A percentile compares a stretch with the other conserved stretches of the same genome.
Conservation (phyloP, 2,113 vertebrate species). For the Hoplias malabaricus region DNA sequence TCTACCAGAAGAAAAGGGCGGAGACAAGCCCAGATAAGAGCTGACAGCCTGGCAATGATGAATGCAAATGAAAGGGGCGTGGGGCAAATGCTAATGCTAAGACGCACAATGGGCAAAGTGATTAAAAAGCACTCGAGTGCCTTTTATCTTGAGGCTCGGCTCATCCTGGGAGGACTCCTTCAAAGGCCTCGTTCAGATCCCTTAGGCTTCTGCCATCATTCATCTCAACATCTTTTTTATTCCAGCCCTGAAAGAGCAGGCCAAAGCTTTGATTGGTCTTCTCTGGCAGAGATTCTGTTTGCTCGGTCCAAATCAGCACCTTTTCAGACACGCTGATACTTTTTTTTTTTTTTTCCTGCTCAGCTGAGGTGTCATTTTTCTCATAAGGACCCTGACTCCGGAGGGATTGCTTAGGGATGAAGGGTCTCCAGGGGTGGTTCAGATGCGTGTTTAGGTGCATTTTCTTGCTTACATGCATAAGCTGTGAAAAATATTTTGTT, state of each 20-base stretch:
- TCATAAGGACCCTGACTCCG: not conserved
- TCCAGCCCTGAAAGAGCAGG: constrained; percentile 30
- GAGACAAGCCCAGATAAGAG: constrained; percentile 58
- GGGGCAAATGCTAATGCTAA: constrained; percentile 65
- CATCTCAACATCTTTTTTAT: constrained; percentile 49
- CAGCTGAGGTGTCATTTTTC: not conserved
- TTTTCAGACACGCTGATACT: not conserved
- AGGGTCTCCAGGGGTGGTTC: not conserved
- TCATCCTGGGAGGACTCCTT: constrained; percentile 54
- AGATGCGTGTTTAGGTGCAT: not conserved
- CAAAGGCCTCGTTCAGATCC: constrained; percentile 48
- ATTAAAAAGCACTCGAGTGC: constrained; percentile 66
- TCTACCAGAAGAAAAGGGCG: constrained; percentile 35
- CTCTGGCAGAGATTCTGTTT: constrained; percentile 30
- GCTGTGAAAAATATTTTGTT: constrained; percentile 2
- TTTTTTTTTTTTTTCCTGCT: not conserved
- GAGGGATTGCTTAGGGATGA: not conserved
- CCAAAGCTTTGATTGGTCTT: constrained; percentile 61
- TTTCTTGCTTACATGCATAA: not conserved
- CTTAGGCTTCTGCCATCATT: constrained; percentile 41
- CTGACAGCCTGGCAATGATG: constrained; percentile 71
- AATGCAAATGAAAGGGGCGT: constrained; percentile 68
- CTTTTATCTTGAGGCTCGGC: constrained; percentile 58
- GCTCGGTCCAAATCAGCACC: constrained; percentile 5
- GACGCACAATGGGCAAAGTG: constrained; percentile 66